phyloP scores from a whole-genome alignment of 2,888 invertebrate genomes.

The Polydrusus pterygomalis region DNA sequence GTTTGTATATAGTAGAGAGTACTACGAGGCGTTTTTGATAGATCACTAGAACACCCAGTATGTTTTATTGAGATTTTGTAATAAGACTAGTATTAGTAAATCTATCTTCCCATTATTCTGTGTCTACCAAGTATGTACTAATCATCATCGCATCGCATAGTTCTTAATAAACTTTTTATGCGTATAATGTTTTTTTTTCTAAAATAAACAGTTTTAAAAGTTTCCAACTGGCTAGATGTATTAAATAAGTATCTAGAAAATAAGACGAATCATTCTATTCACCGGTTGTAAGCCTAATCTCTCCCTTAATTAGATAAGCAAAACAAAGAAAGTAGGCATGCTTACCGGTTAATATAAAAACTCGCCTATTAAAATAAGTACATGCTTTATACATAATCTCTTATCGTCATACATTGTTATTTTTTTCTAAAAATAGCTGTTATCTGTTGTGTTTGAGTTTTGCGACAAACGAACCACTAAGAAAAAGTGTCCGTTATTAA shows the following conservation, averaged over 20 bases:
- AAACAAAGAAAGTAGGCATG: too few species aligned
- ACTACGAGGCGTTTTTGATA: too few species aligned
- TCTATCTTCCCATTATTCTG: conserved; percentile 16
- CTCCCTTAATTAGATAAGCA: background rate
- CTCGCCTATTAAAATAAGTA: too few species aligned
- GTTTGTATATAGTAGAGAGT: too few species aligned
- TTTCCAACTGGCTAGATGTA: too few species aligned
- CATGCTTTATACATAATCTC: too few species aligned
- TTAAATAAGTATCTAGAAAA: too few species aligned
- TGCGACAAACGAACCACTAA: background rate
- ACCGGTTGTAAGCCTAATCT: background rate
- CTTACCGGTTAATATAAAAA: too few species aligned
- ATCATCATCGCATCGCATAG: conserved; percentile 10
- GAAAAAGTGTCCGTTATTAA: too few species aligned
- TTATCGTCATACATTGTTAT: background rate
- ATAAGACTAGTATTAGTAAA: conserved; percentile 11
- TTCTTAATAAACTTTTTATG: conserved; percentile 37
- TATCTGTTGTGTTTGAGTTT: background rate
- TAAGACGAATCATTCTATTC: too few species aligned
- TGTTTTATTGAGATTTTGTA: conserved; percentile 17
- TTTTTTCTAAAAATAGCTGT: background rate
- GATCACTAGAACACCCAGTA: too few species aligned
- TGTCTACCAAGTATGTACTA: conserved; percentile 27
- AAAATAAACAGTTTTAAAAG: too few species aligned
- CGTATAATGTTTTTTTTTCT: background rate